Conservation (phyloP, 2,888 invertebrate species). For the Hypomecis atomaria region DNA sequence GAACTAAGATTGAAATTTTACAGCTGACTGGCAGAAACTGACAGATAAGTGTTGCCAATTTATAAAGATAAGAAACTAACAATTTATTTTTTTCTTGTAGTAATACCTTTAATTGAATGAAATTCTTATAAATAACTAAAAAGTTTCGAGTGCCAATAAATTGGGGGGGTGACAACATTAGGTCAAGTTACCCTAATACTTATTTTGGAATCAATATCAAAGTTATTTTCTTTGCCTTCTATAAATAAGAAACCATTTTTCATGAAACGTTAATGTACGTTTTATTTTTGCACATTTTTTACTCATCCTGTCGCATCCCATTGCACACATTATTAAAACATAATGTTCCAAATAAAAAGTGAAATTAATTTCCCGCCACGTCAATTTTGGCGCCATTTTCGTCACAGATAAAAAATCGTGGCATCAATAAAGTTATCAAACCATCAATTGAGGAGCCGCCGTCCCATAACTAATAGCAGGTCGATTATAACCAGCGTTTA, state of each 20-base stretch:
- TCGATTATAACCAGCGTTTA: slow-evolving; percentile 50
- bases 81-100: slow-evolving; percentile 1
- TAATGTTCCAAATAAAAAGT: slow-evolving; percentile 6
- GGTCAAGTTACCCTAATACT: slow-evolving; percentile 3
- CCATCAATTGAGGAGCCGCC: slow-evolving; percentile 61
- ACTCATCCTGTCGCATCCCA: not conserved
- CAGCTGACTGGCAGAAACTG: not conserved
- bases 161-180: slow-evolving; percentile 1
- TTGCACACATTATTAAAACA: not conserved
- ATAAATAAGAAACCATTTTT: not conserved
- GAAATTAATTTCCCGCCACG: slow-evolving; percentile 15
- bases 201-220: too few relatives aligned
- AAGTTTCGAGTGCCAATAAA: slow-evolving; percentile 5
- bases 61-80: not conserved
- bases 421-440: slow-evolving; percentile 47
- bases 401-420: slow-evolving; percentile 44
- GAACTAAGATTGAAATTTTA: slow-evolving; percentile 1
- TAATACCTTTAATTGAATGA: slow-evolving; percentile 2
- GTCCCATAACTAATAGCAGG: slow-evolving; percentile 59
- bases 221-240: too few relatives aligned
- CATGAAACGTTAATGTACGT: not conserved
- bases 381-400: slow-evolving; percentile 46
- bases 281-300: not conserved
- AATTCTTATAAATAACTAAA: slow-evolving; percentile 3
- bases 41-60: slow-evolving; percentile 3